Percentiles rank a stretch among this genome's conserved stretches.
phyloP scores from a whole-genome alignment of 2,888 invertebrate species.

The Ametastegia equiseti region DNA sequence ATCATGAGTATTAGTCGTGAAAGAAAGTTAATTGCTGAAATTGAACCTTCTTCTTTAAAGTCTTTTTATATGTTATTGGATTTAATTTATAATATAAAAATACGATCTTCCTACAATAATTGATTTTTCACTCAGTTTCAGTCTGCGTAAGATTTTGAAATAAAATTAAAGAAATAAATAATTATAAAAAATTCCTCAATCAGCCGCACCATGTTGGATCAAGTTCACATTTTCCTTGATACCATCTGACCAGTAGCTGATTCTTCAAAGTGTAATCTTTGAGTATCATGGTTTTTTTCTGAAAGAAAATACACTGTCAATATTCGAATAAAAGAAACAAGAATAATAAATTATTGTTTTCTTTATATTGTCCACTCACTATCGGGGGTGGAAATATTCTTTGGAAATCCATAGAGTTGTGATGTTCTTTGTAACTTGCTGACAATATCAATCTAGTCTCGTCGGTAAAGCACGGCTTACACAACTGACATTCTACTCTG shows the following conservation, averaged over 20 bases:
- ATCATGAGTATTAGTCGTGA: no score
- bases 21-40: no score
- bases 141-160: not conserved
- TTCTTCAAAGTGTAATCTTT: slow-evolving; percentile 83
- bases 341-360: not conserved
- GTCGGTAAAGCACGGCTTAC: slow-evolving; percentile 85
- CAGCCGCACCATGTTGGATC: slow-evolving; percentile 87
- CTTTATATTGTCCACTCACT: slow-evolving; percentile 71
- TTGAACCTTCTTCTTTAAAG: no score
- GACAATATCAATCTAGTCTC: slow-evolving; percentile 80
- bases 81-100: no score
- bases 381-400: slow-evolving; percentile 89
- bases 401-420: slow-evolving; percentile 87
- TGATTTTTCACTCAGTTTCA: not conserved
- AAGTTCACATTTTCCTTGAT: slow-evolving; percentile 90
- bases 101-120: not conserved
- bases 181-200: slow-evolving; percentile 15
- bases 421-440: slow-evolving; percentile 87
- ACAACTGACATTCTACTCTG: slow-evolving; percentile 85
- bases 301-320: slow-evolving; percentile 47
- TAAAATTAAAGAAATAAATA: slow-evolving; percentile 15
- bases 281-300: slow-evolving; percentile 74
- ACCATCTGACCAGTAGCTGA: slow-evolving; percentile 89
- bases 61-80: not conserved
- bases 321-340: slow-evolving; percentile 36